phyloP scores from a whole-genome alignment of 2,113 vertebrate genomes.

The Elephas maximus region DNA sequence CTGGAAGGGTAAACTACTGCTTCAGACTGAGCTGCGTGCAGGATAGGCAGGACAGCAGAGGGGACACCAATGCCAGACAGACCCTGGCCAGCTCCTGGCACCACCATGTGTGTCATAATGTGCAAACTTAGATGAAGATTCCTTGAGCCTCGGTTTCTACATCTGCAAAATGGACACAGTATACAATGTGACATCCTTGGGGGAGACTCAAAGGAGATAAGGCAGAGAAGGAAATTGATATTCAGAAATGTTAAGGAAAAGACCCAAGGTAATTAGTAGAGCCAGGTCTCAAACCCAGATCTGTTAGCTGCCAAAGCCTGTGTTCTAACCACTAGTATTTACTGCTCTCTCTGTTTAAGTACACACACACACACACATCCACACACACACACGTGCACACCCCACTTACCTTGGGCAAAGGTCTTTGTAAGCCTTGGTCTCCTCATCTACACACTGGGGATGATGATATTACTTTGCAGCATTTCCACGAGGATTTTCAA shows the following conservation, averaged over 20 bases:
- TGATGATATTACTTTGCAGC: not conserved
- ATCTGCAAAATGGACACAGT: not conserved
- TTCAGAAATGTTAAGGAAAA: not conserved
- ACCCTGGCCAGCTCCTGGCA: not conserved
- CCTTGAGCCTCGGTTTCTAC: not conserved
- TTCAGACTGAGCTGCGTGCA: not conserved
- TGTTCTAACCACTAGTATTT: not conserved
- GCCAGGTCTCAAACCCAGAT: not conserved
- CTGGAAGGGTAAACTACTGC: not conserved
- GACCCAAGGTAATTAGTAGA: not conserved
- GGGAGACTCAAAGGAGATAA: not conserved
- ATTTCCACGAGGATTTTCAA: not conserved
- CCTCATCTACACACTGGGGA: not conserved
- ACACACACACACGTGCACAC: not conserved
- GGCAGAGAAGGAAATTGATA: not conserved
- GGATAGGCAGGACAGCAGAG: not conserved
- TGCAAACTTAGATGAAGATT: not conserved
- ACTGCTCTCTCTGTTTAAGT: not conserved
- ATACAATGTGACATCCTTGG: not conserved
- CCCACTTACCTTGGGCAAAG: not conserved
- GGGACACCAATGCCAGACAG: not conserved
- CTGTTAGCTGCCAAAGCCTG: not conserved
- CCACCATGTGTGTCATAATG: rapidly evolving
- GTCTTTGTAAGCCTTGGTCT: not conserved
- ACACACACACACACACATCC: not conserved